A percentile compares a stretch with the other conserved stretches of the same genome.
These are phyloP conservation scores for Pardalotus punctatus DNA, from an alignment of 2,113 vertebrate species.

Conservation along the genomic window DNA sequence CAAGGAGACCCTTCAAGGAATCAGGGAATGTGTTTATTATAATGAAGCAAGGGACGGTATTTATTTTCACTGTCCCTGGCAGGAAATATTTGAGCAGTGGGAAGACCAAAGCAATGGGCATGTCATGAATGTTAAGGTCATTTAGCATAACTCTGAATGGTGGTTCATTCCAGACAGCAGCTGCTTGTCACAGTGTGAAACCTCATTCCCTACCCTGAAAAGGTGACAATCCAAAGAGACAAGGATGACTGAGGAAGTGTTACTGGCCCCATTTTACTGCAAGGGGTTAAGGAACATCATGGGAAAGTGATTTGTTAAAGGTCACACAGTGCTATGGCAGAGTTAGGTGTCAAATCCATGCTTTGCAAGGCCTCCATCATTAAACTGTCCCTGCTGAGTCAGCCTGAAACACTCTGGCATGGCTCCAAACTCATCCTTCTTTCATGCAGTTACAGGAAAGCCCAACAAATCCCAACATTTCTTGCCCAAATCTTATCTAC, in stretches of 20 bases:
- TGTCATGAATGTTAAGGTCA: neutral
- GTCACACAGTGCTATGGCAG: neutral
- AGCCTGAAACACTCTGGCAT: neutral
- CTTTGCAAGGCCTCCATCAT: neutral
- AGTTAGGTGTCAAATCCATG: neutral
- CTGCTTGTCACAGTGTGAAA: neutral
- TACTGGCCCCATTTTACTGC: neutral
- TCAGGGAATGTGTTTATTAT: neutral
- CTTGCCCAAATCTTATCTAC: neutral
- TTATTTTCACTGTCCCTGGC: neutral
- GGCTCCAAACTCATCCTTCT: neutral
- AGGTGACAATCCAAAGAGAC: neutral
- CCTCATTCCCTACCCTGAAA: neutral
- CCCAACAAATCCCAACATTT: rapidly evolving
- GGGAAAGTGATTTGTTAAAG: neutral
- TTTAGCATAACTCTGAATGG: neutral
- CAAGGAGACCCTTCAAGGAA: neutral
- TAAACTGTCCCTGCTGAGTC: neutral
- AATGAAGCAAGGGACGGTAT: neutral
- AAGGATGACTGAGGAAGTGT: neutral
- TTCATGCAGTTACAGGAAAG: neutral
- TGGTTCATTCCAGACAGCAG: neutral
- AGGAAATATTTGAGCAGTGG: neutral
- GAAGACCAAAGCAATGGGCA: neutral
- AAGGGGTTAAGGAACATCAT: neutral